Evolutionary conservation across 2,797 vertebrate genomes (phyloP), one percentile per base, ranked within the genome.

Genomic region (Nyctibius grandis): DNA sequence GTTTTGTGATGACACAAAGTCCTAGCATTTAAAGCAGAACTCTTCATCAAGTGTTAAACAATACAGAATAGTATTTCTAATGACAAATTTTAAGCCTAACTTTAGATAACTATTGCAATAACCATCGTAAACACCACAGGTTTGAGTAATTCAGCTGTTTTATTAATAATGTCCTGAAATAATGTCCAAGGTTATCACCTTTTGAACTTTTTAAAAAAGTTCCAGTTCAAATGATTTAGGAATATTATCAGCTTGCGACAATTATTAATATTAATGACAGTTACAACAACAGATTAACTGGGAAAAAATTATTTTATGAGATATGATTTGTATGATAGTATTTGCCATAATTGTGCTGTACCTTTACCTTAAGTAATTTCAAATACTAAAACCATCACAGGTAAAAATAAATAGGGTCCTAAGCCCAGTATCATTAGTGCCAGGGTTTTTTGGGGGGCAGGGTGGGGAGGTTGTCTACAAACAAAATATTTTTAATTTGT

Each of bases 381-480:
- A 69, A 75, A 42, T 33, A 20, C 5, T 40, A 53, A 47, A 80
- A 57, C 21, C 12, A 76, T 18, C 3, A 33, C 11, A 60, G 14
- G 8, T 36, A 17, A 82, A 75, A 85, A 72, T 20, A 72, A 51
- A 28, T 21, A 28, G 6, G 23, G 7, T 68, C n/a, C 8, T 51
- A 28, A 64, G 15, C 13, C 12, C 5, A 34, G 7, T 31, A 10
- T 81, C 18, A 28, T 81, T 85, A 68, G 9, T 64, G 9, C 6
- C 16, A 44, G 36, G 15, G 9, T 2, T 23, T 77, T 45, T 13
- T 4, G 3, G 5, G 1, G 2, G 15, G 6, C 5, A 48, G 9
- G 10, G 11, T 16, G 12, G 13, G 5, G 7, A 74, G 0, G 2
- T 3, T 72, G 22, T 50, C 15, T 36, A 14, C 0, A 1, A 73